Conservation (phyloP, 2,797 vertebrate species). For the Labroides dimidiatus region DNA sequence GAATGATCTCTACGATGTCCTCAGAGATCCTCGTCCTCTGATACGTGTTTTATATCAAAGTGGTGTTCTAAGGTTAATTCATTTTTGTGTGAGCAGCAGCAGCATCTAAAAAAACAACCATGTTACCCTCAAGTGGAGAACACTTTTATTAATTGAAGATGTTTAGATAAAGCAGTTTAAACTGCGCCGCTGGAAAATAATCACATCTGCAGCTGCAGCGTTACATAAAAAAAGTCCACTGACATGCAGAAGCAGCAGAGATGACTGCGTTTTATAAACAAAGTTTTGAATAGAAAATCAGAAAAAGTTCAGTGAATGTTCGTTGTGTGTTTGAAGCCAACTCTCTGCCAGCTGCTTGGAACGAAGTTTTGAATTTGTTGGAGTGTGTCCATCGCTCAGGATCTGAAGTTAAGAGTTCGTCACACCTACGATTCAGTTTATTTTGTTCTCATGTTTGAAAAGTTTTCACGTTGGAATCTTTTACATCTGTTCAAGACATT, state of each 20-base stretch:
- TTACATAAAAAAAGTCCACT: conserved; percentile 19
- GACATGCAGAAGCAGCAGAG: background rate
- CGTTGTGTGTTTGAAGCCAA: conserved; percentile 1
- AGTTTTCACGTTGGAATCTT: background rate
- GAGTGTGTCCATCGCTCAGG: conserved; percentile 3
- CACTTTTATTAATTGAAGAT: conserved; percentile 30
- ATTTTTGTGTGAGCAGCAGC: background rate
- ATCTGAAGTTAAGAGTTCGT: background rate
- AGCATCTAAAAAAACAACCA: conserved; percentile 5
- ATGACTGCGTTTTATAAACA: background rate
- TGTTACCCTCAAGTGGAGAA: conserved; percentile 14
- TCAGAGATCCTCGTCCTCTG: background rate
- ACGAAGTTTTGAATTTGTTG: background rate
- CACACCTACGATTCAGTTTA: background rate
- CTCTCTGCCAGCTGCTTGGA: conserved; percentile 9
- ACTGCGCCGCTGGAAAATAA: conserved; percentile 16
- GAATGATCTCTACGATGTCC: background rate
- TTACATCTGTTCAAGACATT: background rate
- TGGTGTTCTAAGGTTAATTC: conserved; percentile 2
- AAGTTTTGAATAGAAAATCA: conserved; percentile 4
- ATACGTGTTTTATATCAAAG: background rate
- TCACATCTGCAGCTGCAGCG: conserved; percentile 25
- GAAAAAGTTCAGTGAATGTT: too few species aligned
- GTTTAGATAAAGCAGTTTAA: conserved; percentile 20
- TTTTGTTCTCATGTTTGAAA: background rate